Base-by-base conservation (phyloP, 2,888 invertebrate species). In the Arenicola marina region DNA sequence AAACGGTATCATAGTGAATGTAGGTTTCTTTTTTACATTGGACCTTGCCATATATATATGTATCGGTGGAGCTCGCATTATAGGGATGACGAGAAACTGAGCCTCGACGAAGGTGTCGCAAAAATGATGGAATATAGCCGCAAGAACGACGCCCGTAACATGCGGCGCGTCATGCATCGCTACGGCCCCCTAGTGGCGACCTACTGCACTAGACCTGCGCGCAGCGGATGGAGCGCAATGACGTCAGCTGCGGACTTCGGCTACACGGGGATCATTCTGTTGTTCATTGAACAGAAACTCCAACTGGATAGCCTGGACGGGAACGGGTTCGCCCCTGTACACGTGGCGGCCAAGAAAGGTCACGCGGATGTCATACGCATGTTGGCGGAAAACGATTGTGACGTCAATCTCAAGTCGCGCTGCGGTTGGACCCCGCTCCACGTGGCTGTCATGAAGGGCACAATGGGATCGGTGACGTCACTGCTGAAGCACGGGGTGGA, bases 181-280 rank as follows among this genome's bases (percentile, higher is more conserved):
- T 55, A 66, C 58, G 38, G 53, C 15, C 24, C 51, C 11, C 29
- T 28, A 4, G 45, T 54, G 31, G 56, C n/a, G 2, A 32, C 46
- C 7, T 58, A 45, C 61, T 63, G 66, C 55, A 57, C 26, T 1
- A 34, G 26, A 18, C 62, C 62, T 1, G 21, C 34, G 2, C 4
- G 4, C 7, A n/a, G 45, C 33, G 55, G 55, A 24, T 67, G 67
- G 67, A 62, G 45, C n/a, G 51, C 59, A 29, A 26, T 67, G 29
- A 67, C 64, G 1, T 61, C 67, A n/a, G 64, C 64, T n/a, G 64
- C 64, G 4, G 67, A 67, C 56, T 56, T 63, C 33, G 67, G 67
- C 7, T 56, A 32, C 43, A n/a, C 28, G 4, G 48, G 51, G 11
- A 56, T 63, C 3, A 11, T 63, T 2, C 29, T 33, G 18, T 24